A percentile compares a stretch with the other conserved stretches of the same genome.
These are phyloP conservation scores for Zapornia atra DNA, from an alignment of 2,113 vertebrate genomes.

Conservation along the genomic window DNA sequence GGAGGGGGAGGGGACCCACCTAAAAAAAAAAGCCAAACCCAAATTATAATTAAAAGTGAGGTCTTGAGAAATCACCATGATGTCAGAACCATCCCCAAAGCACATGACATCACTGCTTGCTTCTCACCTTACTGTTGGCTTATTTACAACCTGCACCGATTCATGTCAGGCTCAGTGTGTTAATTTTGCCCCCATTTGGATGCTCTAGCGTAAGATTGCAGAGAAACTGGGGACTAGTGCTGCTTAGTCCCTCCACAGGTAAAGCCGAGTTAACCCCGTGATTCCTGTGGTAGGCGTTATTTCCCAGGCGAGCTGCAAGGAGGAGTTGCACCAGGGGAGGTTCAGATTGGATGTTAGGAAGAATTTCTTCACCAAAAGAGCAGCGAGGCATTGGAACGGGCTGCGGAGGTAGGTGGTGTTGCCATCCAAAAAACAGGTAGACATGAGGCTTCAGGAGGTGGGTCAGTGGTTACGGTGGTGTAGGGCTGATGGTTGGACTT, in stretches of 20 bases:
- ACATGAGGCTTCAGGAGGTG: too few species aligned
- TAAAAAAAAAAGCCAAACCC: too few species aligned
- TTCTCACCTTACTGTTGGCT: neutral
- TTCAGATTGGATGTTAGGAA: too few species aligned
- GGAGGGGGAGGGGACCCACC: too few species aligned
- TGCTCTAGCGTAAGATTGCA: neutral
- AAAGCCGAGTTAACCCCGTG: neutral
- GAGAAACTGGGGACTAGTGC: neutral
- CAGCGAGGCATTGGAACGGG: too few species aligned
- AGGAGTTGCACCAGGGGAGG: too few species aligned
- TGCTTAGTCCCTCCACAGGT: neutral
- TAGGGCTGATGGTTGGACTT: too few species aligned
- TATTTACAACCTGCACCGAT: neutral
- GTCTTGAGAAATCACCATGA: neutral
- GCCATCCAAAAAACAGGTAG: too few species aligned
- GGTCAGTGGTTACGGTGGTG: too few species aligned
- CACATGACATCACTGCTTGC: neutral
- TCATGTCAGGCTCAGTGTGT: neutral
- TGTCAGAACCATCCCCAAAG: fast-evolving
- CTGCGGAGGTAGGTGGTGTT: too few species aligned
- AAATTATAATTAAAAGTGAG: neutral
- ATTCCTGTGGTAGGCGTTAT: neutral
- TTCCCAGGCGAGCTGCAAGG: neutral
- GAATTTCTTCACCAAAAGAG: too few species aligned
- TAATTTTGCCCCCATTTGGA: neutral